Base-by-base conservation (phyloP, 2,113 vertebrate species). In the Vulpes ferrilata region DNA sequence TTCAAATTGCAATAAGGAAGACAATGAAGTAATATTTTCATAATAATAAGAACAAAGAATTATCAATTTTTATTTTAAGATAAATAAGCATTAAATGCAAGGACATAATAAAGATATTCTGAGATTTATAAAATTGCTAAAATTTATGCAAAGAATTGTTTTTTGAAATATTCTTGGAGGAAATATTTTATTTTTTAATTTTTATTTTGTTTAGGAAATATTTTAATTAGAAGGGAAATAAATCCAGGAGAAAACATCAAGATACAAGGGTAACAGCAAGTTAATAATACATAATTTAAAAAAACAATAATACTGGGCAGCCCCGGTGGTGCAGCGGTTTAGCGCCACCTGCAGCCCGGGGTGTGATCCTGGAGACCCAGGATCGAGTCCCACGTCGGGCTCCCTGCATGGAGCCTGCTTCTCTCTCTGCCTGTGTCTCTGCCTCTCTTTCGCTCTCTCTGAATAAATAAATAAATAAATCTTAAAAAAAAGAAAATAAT, bases 131-230 rank as follows among this genome's bases (percentile, higher is more conserved):
- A 84, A 73, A 25, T 22, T 53, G 11, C 8, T n/a, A 15, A 93
- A 85, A 2, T 65, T 35, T 74, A n/a, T 87, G 27, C 3, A 89
- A 81, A 71, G 3, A 48, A 27, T 73, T 79, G 30, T 43, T 92
- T 87, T 64, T 64, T 30, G 9, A 38, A 57, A 60, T 48, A 60
- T 74, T 32, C 30, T 90, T 27, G 5, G 0, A 43, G 12, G 7
- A 92, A 81, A 80, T 84, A 92, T 12, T 91, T 5, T 88, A 73
- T 84, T 88, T 20, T 91, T 5, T 88, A 73, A 65, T 25, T 76
- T 43, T 7, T 7, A 43, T 43, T 43, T 43, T 43, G 38, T 43
- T 43, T 43, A 43, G 12, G 7, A 92, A 81, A 80, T 84, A 92
- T 20, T 91, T 5, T 88, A 73, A 65, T 25, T 76, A 80, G 4